Evolutionary conservation across 2,113 vertebrate species (phyloP).

Genomic region (human (Homo sapiens)): GRCh38 chr3:125120001-125120500

Average conservation of each 20-base stretch:
- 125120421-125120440: constrained; percentile 75
- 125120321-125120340: background rate
- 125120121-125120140: background rate
- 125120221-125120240: background rate
- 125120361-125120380: background rate
- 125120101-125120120: background rate
- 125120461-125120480: constrained; percentile 75
- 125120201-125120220: background rate
- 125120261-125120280: background rate
- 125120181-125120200: background rate
- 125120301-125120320: background rate
- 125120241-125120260: background rate
- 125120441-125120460: constrained; percentile 80
- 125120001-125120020: fast-evolving
- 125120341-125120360: constrained; percentile 22
- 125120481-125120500: constrained; percentile 73
- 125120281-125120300: constrained; percentile 48
- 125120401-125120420: constrained; percentile 37
- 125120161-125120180: background rate
- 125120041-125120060: background rate
- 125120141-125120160: background rate
- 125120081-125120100: background rate
- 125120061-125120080: background rate
- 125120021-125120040: background rate
- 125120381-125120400: constrained; percentile 51